Conservation (phyloP, 2,113 vertebrate genomes). For the Apeltes quadracus region DNA sequence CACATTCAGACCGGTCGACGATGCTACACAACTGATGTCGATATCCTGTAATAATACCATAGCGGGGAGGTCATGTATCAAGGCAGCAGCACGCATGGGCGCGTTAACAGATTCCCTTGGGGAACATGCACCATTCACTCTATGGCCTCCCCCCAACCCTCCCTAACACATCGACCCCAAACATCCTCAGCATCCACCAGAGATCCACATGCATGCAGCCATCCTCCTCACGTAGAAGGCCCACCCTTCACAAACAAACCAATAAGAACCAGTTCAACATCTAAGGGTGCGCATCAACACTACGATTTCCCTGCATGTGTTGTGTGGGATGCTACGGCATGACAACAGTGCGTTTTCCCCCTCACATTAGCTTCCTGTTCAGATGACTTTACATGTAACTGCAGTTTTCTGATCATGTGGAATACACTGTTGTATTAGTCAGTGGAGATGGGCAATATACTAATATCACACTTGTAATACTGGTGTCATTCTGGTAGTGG, state of each 20-base stretch:
- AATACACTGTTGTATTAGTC: not conserved
- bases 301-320: constrained; percentile 2
- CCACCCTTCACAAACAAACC: constrained; percentile 17
- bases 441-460: not conserved
- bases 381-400: not conserved
- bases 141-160: not conserved
- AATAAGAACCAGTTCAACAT: constrained; percentile 5
- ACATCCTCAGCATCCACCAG: constrained; percentile 32
- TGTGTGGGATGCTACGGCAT: not conserved
- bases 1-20: not conserved
- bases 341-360: not conserved
- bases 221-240: constrained; percentile 3
- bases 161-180: constrained; percentile 10
- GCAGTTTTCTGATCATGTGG: not conserved
- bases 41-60: constrained; percentile 9
- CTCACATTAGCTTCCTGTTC: not conserved
- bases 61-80: constrained; percentile 13
- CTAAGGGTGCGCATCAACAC: not conserved
- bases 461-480: not conserved
- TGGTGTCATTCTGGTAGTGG: not conserved
- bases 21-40: not conserved
- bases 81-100: constrained; percentile 2
- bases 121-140: not conserved
- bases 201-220: constrained; percentile 13
- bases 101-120: constrained; percentile 5